Conservation (phyloP, 2,888 invertebrate species). For the Ophion slaviceki region DNA sequence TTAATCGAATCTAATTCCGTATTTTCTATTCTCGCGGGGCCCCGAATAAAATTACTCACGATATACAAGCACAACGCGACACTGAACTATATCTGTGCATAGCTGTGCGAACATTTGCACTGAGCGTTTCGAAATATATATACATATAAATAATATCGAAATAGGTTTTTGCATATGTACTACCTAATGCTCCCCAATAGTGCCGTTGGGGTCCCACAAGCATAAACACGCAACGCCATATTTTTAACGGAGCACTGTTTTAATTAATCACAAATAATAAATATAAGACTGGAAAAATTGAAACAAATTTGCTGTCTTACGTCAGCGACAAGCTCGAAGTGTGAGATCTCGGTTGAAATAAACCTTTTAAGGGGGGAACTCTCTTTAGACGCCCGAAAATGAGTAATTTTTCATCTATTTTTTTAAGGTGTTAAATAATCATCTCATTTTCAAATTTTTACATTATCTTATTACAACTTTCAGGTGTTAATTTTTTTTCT, state of each 20-base stretch:
- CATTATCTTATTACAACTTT: too few species aligned
- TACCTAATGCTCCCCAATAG: conserved; percentile 27
- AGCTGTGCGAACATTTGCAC: conserved; percentile 6
- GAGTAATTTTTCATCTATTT: too few species aligned
- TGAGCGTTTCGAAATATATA: conserved; percentile 3
- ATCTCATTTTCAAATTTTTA: too few species aligned
- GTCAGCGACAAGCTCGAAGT: too few species aligned
- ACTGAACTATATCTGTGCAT: conserved; percentile 24
- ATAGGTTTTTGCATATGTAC: conserved; percentile 48
- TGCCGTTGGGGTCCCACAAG: conserved; percentile 2
- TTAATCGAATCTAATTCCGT: conserved; percentile 63
- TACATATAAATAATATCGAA: conserved; percentile 10
- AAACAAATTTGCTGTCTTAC: neutral
- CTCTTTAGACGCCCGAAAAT: too few species aligned
- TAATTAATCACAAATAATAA: conserved; percentile 1
- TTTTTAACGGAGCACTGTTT: neutral
- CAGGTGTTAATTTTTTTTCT: too few species aligned
- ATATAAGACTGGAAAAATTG: neutral
- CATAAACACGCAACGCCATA: neutral
- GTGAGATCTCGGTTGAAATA: too few species aligned
- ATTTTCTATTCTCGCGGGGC: conserved; percentile 56
- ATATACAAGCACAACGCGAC: conserved; percentile 49
- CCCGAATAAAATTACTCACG: conserved; percentile 25
- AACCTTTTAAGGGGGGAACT: too few species aligned
- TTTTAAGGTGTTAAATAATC: too few species aligned